A percentile compares a stretch with the other conserved stretches of the same genome.
phyloP scores from a whole-genome alignment of 2,113 vertebrate genomes.

The Corythornis vintsioides region DNA sequence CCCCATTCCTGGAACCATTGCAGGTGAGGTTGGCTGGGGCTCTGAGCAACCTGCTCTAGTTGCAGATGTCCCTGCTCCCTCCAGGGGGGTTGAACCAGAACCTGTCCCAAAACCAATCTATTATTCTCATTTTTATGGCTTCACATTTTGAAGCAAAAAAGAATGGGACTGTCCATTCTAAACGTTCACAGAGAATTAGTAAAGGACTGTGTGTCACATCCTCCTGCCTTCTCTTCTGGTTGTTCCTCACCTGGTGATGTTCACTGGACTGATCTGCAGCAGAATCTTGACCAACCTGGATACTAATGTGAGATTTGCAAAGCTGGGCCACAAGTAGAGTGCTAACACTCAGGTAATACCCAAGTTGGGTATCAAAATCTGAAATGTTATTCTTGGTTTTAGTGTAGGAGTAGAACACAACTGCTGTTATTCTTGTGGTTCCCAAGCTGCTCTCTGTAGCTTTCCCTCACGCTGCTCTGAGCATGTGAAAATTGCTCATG shows the following conservation, averaged over 20 bases:
- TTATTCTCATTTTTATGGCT: not conserved
- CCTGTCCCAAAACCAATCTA: not conserved
- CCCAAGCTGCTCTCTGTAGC: not conserved
- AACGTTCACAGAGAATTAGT: not conserved
- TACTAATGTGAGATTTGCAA: not conserved
- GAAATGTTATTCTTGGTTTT: not conserved
- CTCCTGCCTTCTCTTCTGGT: not conserved
- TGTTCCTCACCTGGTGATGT: not conserved
- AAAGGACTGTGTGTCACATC: rapidly evolving
- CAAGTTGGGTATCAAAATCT: not conserved
- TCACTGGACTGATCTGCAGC: not conserved
- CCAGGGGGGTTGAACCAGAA: not conserved
- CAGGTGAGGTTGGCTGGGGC: not conserved
- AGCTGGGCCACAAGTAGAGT: not conserved
- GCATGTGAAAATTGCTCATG: not conserved
- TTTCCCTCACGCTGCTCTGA: not conserved
- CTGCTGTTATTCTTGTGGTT: not conserved
- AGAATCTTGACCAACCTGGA: not conserved
- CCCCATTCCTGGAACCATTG: not conserved
- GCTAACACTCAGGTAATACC: not conserved
- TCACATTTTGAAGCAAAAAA: not conserved
- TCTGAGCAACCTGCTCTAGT: not conserved
- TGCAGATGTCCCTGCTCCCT: not conserved
- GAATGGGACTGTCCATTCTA: not conserved
- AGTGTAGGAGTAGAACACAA: not conserved